Evolutionary conservation across 2,797 vertebrate genomes (phyloP).

Genomic region (Allobates femoralis): DNA sequence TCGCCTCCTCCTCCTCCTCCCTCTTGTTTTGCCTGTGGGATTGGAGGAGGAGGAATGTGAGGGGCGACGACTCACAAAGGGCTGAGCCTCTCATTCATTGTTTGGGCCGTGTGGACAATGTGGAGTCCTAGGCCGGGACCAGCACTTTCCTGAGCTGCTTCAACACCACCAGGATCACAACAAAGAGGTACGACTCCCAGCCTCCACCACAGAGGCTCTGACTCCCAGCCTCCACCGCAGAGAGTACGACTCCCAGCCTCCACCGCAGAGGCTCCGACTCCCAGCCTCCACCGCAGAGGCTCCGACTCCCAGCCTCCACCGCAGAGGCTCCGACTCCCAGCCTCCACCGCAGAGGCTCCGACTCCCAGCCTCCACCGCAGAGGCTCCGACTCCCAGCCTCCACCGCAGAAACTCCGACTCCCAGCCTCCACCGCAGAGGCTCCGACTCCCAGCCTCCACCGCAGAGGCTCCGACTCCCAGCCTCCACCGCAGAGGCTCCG

Average conservation of each 20-base stretch:
- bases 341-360: neutral
- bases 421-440: neutral
- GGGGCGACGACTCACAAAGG: constrained; percentile 46
- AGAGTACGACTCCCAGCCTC: neutral
- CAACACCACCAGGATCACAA: neutral
- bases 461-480: no score
- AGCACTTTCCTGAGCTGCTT: neutral
- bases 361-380: neutral
- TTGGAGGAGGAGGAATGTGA: constrained; percentile 34
- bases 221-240: neutral
- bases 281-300: neutral
- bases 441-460: no score
- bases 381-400: neutral
- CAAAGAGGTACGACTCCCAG: neutral
- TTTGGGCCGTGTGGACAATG: constrained; percentile 50
- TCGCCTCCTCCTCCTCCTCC: neutral
- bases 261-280: neutral
- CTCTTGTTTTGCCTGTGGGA: constrained; percentile 34
- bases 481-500: neutral
- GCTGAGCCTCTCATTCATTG: constrained; percentile 59
- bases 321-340: no score
- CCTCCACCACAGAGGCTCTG: neutral
- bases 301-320: neutral
- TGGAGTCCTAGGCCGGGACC: constrained; percentile 33
- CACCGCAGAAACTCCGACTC: no score